Evolutionary conservation across 2,888 invertebrate genomes (phyloP), one percentile per base, ranked within the genome.

Genomic region (Tanypteryx hageni): DNA sequence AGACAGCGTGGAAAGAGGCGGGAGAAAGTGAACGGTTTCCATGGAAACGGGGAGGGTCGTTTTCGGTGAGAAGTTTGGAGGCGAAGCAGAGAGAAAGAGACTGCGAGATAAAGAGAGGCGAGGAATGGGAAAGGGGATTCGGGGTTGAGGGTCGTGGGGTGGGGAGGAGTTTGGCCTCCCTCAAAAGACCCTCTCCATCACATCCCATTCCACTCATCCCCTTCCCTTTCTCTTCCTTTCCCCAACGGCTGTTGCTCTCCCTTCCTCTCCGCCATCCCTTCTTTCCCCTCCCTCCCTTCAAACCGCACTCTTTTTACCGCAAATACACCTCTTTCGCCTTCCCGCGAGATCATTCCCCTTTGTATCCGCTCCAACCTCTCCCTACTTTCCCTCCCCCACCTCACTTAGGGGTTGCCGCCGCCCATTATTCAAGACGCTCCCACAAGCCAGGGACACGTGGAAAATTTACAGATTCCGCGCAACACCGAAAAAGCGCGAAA

Each of bases 401-500:
- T 76, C 76, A n/a, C n/a, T n/a, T n/a, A n/a, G n/a, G n/a, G n/a
- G 9, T 10, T 76, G 76, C 27, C 22, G n/a, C 76, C 9, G n/a
- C 27, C 76, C 76, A 76, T 76, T 76, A 76, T 76, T 76, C 76
- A 76, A n/a, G 76, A 76, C n/a, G 76, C 22, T 8, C 76, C 76
- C 22, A 11, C 76, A 11, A 27, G 10, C 76, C n/a, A n/a, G n/a
- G n/a, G n/a, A n/a, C n/a, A n/a, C n/a, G n/a, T n/a, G n/a, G n/a
- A n/a, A n/a, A n/a, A n/a, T n/a, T n/a, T n/a, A n/a, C 76, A n/a
- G 13, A 8, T 4, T 76, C 76, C 22, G 5, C 76, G 76, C n/a
- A 76, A 22, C 27, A 22, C 76, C 22, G n/a, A 76, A 22, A 76
- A 22, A 76, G n/a, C 27, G 76, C 11, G 76, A 22, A 76, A 76